phyloP scores from a whole-genome alignment of 1,140 invertebrate genomes.

The Oppia nitens region DNA sequence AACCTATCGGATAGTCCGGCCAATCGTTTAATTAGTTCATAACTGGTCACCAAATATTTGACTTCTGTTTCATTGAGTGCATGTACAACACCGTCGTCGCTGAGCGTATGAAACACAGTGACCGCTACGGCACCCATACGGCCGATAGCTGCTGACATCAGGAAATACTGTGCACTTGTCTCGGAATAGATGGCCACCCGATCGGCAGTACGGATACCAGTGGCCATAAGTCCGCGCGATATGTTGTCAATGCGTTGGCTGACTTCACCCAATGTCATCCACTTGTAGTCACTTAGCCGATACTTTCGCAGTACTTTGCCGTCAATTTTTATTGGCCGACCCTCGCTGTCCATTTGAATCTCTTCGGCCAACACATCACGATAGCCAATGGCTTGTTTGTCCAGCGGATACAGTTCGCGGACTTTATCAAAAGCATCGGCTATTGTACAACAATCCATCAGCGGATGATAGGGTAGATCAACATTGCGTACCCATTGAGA shows the following conservation, averaged over 20 bases:
- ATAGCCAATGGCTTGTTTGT: constrained; percentile 62
- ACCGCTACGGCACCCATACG: constrained; percentile 43
- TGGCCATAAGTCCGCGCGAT: constrained; percentile 51
- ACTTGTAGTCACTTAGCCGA: constrained; percentile 63
- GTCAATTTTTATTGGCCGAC: constrained; percentile 69
- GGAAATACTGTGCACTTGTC: constrained; percentile 91
- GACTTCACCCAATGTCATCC: constrained; percentile 67
- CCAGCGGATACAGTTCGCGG: constrained; percentile 46
- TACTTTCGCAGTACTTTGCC: constrained; percentile 88
- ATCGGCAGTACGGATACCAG: constrained; percentile 40
- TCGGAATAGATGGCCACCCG: constrained; percentile 90
- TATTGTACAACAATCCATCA: constrained; percentile 40
- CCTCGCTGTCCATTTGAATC: constrained; percentile 25
- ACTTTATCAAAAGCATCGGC: constrained; percentile 67
- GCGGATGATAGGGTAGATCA: constrained; percentile 8
- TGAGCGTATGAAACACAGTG: constrained; percentile 89
- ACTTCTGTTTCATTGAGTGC: constrained; percentile 94
- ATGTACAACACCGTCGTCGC: constrained; percentile 86
- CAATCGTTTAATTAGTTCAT: constrained; percentile 21
- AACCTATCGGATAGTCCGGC: not conserved
- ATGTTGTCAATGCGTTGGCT: constrained; percentile 53
- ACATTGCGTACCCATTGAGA: constrained; percentile 2
- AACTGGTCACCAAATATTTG: constrained; percentile 28
- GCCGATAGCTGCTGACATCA: constrained; percentile 51
- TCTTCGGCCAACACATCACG: constrained; percentile 77